Percentiles rank a stretch among this genome's conserved stretches.
These are phyloP conservation scores for Drosophila obscura DNA, from an alignment of 1,140 invertebrate genomes.

Conservation along the genomic window DNA sequence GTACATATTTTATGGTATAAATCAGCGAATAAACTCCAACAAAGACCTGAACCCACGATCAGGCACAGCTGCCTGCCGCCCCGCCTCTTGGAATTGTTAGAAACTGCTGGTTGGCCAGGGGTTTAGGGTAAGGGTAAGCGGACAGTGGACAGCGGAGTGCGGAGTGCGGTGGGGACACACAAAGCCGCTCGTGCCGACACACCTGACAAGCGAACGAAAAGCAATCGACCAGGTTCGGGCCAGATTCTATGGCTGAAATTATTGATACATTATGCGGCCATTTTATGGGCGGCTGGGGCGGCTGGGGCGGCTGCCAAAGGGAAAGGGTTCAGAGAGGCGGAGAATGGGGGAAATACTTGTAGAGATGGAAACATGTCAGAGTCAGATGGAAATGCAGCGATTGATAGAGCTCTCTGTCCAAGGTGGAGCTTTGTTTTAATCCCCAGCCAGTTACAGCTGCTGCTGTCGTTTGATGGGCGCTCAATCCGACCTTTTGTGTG, in stretches of 20 bases:
- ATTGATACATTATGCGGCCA: constrained; percentile 72
- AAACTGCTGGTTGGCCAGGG: constrained; percentile 4
- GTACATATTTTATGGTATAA: constrained; percentile 50
- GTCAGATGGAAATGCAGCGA: neutral
- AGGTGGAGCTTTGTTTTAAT: constrained; percentile 65
- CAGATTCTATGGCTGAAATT: constrained; percentile 61
- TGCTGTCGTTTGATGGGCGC: constrained; percentile 44
- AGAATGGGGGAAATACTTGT: constrained; percentile 15
- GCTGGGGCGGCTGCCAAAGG: constrained; percentile 51
- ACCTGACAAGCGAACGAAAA: constrained; percentile 58
- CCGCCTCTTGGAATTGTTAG: constrained; percentile 18
- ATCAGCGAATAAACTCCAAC: constrained; percentile 34
- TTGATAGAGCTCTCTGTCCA: constrained; percentile 49
- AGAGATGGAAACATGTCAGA: constrained; percentile 13
- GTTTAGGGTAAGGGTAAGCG: neutral
- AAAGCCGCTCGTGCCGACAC: constrained; percentile 74
- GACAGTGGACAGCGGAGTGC: constrained; percentile 1
- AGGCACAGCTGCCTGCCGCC: constrained; percentile 27
- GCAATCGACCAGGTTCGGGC: constrained; percentile 46
- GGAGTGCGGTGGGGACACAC: constrained; percentile 9
- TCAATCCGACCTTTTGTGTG: constrained; percentile 54
- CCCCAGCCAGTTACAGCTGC: constrained; percentile 27
- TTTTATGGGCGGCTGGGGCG: too few relatives aligned
- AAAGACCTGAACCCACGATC: constrained; percentile 26
- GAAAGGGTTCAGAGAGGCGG: constrained; percentile 36